phyloP scores from a whole-genome alignment of 2,113 vertebrate genomes.

The Albula glossodonta region DNA sequence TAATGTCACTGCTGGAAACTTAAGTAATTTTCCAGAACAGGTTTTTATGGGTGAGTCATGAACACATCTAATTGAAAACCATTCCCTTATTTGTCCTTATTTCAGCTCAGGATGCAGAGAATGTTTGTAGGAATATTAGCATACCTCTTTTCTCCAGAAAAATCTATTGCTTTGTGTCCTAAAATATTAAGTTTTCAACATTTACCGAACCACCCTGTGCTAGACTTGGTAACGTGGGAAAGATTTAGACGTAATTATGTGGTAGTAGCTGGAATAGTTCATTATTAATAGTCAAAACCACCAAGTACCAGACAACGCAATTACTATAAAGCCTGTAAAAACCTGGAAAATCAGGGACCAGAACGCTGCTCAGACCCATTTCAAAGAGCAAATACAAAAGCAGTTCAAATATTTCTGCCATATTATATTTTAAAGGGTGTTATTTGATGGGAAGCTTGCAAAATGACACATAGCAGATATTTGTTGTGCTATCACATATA shows the following conservation, averaged over 20 bases:
- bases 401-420: too few species aligned
- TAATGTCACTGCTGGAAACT: conserved; percentile 12
- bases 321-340: too few species aligned
- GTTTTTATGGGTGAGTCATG: conserved; percentile 10
- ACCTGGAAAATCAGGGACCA: neutral
- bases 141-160: neutral
- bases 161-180: neutral
- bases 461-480: too few species aligned
- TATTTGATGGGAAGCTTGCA: too few species aligned
- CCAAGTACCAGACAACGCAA: too few species aligned
- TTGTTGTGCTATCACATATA: too few species aligned
- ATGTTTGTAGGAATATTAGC: conserved; percentile 8
- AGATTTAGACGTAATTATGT: neutral
- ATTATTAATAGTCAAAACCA: conserved; percentile 7
- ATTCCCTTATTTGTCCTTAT: conserved; percentile 14
- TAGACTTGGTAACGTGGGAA: conserved; percentile 7
- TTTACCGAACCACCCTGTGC: neutral
- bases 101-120: conserved; percentile 13
- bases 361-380: neutral
- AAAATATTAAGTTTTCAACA: conserved; percentile 1
- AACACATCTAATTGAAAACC: conserved; percentile 2
- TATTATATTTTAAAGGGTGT: too few species aligned
- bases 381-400: too few species aligned
- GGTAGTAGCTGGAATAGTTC: neutral
- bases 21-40: conserved; percentile 18